Evolutionary conservation across 2,888 invertebrate genomes (phyloP).

Genomic region (Chydorus sphaericus): DNA sequence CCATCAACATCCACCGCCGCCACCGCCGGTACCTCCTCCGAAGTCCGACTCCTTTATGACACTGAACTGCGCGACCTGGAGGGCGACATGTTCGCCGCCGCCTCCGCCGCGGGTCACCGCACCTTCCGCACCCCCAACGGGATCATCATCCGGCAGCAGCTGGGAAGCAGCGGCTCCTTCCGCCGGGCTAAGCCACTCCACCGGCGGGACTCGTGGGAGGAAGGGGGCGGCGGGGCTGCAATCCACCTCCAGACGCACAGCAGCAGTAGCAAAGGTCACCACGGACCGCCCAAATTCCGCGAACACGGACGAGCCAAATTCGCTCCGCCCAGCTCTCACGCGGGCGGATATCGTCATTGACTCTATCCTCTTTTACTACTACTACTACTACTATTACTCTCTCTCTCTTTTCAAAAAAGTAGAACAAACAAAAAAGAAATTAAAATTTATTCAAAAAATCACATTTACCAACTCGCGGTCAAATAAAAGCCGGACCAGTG

Average conservation of each 20-base stretch:
- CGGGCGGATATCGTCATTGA: conserved; percentile 5
- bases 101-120: neutral
- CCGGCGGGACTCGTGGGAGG: conserved; percentile 11
- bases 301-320: conserved; percentile 11
- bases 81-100: neutral
- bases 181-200: neutral
- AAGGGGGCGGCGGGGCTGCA: neutral
- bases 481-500: no score
- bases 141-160: neutral
- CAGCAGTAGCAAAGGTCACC: neutral
- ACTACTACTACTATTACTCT: no score
- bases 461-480: no score
- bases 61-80: conserved; percentile 10
- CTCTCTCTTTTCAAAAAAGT: no score
- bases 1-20: conserved; percentile 9
- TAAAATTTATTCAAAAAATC: no score
- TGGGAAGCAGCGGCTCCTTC: neutral
- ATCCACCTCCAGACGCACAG: conserved; percentile 1
- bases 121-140: conserved; percentile 1
- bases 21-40: neutral
- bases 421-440: no score
- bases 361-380: no score
- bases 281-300: conserved; percentile 10
- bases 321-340: neutral
- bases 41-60: conserved; percentile 12